These are phyloP conservation scores for Oikopleura dioica DNA, from an alignment of 23 tunicate genomes.

Conservation along the genomic window DNA sequence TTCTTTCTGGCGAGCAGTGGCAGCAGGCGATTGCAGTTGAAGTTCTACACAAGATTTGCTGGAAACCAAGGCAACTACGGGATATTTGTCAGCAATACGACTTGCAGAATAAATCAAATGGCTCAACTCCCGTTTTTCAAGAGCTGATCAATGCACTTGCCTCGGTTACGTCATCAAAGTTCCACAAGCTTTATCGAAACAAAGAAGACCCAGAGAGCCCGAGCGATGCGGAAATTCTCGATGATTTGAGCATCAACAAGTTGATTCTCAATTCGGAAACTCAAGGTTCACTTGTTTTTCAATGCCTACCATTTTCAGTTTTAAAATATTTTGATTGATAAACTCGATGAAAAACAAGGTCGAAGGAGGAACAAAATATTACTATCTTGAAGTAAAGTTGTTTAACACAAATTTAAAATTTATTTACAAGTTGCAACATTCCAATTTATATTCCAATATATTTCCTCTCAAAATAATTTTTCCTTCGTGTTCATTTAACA, in stretches of 20 bases:
- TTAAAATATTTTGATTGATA: too few species aligned
- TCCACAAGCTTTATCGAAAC: not conserved
- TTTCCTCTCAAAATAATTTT: too few species aligned
- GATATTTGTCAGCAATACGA: slow-evolving; percentile 53
- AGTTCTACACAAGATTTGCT: slow-evolving; percentile 49
- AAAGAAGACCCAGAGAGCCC: not conserved
- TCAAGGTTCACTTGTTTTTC: too few species aligned
- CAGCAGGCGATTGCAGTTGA: slow-evolving; percentile 78
- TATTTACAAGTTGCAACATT: too few species aligned
- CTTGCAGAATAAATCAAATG: slow-evolving; percentile 21
- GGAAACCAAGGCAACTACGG: slow-evolving; percentile 36
- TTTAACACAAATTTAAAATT: too few species aligned
- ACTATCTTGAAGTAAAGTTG: not conserved
- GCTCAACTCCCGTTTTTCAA: slow-evolving; percentile 29
- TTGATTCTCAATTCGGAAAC: not conserved
- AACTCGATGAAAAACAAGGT: too few species aligned
- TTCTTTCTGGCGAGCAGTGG: slow-evolving; percentile 75
- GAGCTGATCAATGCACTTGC: slow-evolving; percentile 47
- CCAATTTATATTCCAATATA: too few species aligned
- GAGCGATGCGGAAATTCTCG: not conserved
- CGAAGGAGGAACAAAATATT: not conserved
- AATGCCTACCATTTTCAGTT: too few species aligned
- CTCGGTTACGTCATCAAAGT: slow-evolving; percentile 25
- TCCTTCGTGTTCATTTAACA: too few species aligned
- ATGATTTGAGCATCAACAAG: not conserved